phyloP scores from a whole-genome alignment of 2,113 vertebrate species.

The Columbina picui region DNA sequence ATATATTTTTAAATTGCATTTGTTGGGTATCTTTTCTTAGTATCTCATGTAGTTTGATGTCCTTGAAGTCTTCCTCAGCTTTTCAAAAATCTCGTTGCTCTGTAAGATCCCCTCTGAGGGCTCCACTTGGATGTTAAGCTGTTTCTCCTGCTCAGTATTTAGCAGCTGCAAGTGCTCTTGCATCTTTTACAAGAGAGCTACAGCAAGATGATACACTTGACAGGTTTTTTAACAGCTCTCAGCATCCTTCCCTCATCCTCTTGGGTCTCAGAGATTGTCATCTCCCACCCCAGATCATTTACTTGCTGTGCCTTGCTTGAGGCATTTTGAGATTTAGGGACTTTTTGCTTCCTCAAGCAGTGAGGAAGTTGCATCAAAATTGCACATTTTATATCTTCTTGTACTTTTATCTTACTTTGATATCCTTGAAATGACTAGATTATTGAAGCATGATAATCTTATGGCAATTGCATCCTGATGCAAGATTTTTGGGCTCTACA shows the following conservation, averaged over 20 bases:
- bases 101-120: neutral
- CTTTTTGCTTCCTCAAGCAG: neutral
- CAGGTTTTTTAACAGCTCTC: constrained; percentile 14
- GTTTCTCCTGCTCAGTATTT: neutral
- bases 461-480: neutral
- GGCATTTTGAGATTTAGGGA: neutral
- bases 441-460: neutral
- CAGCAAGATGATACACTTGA: neutral
- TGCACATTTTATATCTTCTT: neutral
- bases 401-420: neutral
- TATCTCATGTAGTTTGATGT: neutral
- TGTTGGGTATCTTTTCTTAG: neutral
- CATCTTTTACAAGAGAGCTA: neutral
- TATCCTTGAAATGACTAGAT: neutral
- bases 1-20: neutral
- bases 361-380: neutral
- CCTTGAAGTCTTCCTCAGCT: neutral
- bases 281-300: constrained; percentile 8
- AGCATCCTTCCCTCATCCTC: neutral
- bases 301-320: neutral
- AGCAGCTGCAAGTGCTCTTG: constrained; percentile 40
- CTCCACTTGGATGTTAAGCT: neutral
- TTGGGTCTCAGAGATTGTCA: neutral
- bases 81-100: neutral
- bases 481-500: neutral